Base-by-base conservation (phyloP, 2,113 vertebrate genomes). In the Dromas ardeola region DNA sequence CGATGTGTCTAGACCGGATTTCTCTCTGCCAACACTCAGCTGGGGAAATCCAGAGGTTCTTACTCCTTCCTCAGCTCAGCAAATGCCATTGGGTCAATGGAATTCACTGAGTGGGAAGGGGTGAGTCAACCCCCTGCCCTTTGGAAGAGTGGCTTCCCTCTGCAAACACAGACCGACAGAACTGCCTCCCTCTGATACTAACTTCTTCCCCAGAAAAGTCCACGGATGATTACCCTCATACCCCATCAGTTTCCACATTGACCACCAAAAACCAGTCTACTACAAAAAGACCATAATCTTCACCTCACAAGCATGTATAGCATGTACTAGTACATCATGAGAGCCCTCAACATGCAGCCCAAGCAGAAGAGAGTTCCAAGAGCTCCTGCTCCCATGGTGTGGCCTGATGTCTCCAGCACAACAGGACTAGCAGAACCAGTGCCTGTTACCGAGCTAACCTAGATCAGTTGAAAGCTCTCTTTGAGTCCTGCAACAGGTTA, bases 211-310 rank as follows among this genome's bases (percentile, higher is more conserved):
- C n/a, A 36, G 45, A 40, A 58, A 69, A 42, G 66, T n/a, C 42
- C 59, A 49, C 0, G 1, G 25, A 11, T 1, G 0, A 21, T 38
- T 21, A 43, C n/a, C 10, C 18, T 29, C 10, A 7, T 16, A 13
- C 1, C 9, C 26, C 17, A 6, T 9, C 58, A 27, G 9, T 20
- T 71, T 45, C 76, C 45, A 82, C 36, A 34, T 1, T n/a, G 63
- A 72, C 36, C 87, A 65, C 32, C 56, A 65, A 79, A 66, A 76
- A 2, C 5, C 49, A 42, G 16, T 40, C 61, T 66, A 11, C 14
- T 61, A 36, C 40, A 69, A 34, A 42, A 63, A 69, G 11, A 12
- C 40, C 50, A 13, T 11, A 20, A 36, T 13, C 40, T 40, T 62
- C 14, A 53, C 15, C 49, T 67, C 71, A 9, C 0, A 10, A 65